Conservation (phyloP, 2,113 vertebrate species). For the Elanoides forficatus region DNA sequence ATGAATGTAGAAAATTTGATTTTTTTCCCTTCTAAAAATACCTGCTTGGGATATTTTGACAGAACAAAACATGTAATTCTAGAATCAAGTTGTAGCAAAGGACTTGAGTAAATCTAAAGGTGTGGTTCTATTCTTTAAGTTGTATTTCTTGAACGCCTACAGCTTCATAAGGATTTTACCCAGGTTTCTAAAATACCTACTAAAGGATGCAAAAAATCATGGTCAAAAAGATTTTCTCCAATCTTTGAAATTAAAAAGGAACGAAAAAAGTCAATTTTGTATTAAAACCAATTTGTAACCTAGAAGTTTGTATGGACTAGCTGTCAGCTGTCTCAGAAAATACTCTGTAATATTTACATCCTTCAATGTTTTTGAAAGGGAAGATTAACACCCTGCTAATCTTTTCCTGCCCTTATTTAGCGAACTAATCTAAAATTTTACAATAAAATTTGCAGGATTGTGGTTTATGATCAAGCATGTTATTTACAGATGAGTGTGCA, state of each 20-base stretch:
- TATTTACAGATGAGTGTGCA: neutral
- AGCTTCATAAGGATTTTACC: neutral
- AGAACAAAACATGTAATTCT: fast-evolving
- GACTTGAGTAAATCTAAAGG: neutral
- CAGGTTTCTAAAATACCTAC: neutral
- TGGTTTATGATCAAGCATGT: neutral
- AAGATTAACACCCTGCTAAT: neutral
- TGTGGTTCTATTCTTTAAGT: neutral
- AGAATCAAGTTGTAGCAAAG: neutral
- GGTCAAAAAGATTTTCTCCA: neutral
- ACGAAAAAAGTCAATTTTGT: neutral
- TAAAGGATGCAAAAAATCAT: neutral
- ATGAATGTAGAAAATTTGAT: neutral
- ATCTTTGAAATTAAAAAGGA: neutral
- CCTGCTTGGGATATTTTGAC: neutral
- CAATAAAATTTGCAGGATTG: neutral
- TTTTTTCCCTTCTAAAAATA: neutral
- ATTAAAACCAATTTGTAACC: neutral
- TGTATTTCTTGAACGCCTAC: neutral
- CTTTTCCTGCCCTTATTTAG: neutral
- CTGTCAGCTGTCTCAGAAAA: neutral
- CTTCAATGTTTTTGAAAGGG: neutral
- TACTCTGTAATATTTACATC: neutral
- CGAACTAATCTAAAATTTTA: neutral
- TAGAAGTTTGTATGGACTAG: neutral